Conservation (phyloP, 2,113 vertebrate genomes). For the Emydocephalus ijimae region DNA sequence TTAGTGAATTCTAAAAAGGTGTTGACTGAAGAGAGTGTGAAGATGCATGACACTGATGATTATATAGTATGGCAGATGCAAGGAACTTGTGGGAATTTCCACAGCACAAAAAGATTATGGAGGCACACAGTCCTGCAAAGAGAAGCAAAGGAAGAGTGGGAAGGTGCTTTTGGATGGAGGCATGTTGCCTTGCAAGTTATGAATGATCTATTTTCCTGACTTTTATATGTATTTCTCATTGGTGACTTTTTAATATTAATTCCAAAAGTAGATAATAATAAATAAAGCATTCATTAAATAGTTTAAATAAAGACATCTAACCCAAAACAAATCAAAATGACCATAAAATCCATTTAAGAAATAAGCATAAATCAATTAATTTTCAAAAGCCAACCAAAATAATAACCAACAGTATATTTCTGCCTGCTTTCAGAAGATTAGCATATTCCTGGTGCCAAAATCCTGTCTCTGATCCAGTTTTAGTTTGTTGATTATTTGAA, state of each 20-base stretch:
- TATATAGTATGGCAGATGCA: not conserved
- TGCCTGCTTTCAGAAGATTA: not conserved
- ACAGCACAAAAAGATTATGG: not conserved
- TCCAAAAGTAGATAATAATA: not conserved
- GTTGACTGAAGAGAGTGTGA: not conserved
- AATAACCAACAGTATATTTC: not conserved
- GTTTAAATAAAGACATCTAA: not conserved
- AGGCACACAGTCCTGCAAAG: not conserved
- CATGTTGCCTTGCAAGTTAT: not conserved
- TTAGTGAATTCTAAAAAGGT: not conserved
- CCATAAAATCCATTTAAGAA: not conserved
- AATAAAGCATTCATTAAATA: not conserved
- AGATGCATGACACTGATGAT: not conserved
- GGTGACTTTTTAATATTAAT: not conserved
- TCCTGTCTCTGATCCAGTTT: not conserved
- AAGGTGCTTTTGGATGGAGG: not conserved
- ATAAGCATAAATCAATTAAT: not conserved
- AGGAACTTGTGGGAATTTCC: not conserved
- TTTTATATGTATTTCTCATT: not conserved
- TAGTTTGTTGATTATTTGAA: not conserved
- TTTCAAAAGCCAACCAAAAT: slow-evolving; percentile 1
- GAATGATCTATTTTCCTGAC: not conserved
- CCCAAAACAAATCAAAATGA: not conserved
- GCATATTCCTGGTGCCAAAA: not conserved
- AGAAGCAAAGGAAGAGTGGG: not conserved